Evolutionary conservation across 2,797 vertebrate species (phyloP).

Genomic region (Kryptopterus vitreolus): DNA sequence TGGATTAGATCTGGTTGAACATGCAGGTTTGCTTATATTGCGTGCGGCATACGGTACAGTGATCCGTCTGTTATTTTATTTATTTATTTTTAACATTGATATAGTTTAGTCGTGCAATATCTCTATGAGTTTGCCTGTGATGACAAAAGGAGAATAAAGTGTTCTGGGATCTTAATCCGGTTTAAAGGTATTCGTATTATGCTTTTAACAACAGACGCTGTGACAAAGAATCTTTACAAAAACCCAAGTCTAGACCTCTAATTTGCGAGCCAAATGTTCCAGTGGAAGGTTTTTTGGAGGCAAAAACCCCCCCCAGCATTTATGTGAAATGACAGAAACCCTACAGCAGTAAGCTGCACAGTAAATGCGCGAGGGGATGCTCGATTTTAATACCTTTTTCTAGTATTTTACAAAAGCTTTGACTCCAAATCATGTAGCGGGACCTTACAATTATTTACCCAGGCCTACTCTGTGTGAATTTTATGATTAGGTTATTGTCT

Average conservation of each 20-base stretch:
- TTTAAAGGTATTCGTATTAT: background rate
- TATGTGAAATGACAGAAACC: background rate
- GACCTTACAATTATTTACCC: background rate
- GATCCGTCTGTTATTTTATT: slow-evolving; percentile 3
- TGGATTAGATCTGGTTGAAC: slow-evolving; percentile 49
- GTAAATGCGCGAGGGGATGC: background rate
- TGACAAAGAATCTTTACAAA: background rate
- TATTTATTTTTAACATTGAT: background rate
- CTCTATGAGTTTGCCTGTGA: slow-evolving; percentile 1
- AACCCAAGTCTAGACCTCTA: background rate
- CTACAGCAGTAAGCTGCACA: background rate
- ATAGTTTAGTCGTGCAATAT: background rate
- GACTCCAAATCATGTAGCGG: background rate
- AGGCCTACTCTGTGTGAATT: background rate
- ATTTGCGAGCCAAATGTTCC: background rate
- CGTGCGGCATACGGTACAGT: slow-evolving; percentile 16
- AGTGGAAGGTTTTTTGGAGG: background rate
- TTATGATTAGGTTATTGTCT: background rate
- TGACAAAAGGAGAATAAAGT: background rate
- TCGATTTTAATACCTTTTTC: background rate
- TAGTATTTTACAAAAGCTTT: background rate
- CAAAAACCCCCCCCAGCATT: background rate
- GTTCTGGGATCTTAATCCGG: background rate
- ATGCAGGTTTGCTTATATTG: slow-evolving; percentile 31
- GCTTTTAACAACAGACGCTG: background rate